Evolutionary conservation across 2,113 vertebrate species (phyloP).

Genomic region (Calyptommatus sinebrachiatus): DNA sequence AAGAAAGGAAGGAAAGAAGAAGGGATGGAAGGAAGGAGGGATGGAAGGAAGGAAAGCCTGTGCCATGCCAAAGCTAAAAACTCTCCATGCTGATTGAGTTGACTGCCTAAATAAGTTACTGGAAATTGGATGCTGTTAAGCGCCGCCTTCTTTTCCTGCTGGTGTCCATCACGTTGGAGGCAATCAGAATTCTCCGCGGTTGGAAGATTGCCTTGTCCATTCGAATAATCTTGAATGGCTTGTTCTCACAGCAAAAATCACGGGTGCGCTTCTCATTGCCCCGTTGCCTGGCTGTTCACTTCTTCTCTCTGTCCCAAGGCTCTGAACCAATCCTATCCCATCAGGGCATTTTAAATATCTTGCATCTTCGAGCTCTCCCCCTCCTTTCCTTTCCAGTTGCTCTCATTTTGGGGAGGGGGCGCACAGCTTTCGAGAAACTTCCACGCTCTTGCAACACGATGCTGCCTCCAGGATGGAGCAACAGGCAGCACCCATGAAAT

Average conservation of each 20-base stretch:
- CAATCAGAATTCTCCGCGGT: conserved; percentile 21
- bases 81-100: background rate
- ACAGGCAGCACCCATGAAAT: too few species aligned
- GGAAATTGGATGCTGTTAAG: conserved; percentile 25
- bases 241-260: conserved; percentile 48
- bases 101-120: conserved; percentile 13
- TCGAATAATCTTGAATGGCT: conserved; percentile 57
- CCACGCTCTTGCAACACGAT: background rate
- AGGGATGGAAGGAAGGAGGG: too few species aligned
- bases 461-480: too few species aligned
- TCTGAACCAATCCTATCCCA: conserved; percentile 58
- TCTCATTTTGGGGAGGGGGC: too few species aligned
- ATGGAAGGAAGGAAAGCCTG: too few species aligned
- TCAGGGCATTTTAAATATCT: conserved; percentile 36
- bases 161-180: background rate
- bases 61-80: background rate
- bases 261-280: conserved; percentile 50
- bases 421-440: background rate
- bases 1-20: too few species aligned
- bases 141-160: conserved; percentile 9
- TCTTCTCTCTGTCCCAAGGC: conserved; percentile 42
- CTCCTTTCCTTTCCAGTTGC: background rate
- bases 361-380: background rate
- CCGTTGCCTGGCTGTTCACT: conserved; percentile 44
- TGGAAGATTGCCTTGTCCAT: conserved; percentile 62